Base-by-base conservation (phyloP, 2,797 vertebrate species). In the Manis javanica region DNA sequence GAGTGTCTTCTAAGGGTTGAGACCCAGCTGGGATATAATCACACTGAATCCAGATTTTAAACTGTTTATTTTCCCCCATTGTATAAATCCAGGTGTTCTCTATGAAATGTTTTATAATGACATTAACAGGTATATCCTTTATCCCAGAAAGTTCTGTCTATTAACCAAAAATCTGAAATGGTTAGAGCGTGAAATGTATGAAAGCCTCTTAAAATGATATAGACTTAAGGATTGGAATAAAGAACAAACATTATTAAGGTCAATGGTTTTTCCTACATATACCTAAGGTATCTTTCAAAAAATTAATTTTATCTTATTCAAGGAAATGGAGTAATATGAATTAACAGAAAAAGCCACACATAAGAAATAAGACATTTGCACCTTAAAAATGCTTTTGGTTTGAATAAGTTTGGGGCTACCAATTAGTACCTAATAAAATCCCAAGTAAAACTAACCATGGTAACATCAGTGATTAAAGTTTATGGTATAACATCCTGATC, bases 1-100 rank as follows among this genome's bases (percentile, higher is more conserved):
- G 42, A 96, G 0, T 96, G 64, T 69, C 16, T 98, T 98, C 97
- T 97, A 97, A 96, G 93, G 84, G 68, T 55, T 14, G 94, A 87
- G 95, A 59, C n/a, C 49, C 92, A 98, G 71, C 86, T 98, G 95
- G 91, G 77, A 75, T 13, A 19, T 59, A 68, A 87, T 96, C 59
- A 82, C 42, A 77, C 8, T 88, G 96, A 87, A 75, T 93, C 64
- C 29, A 21, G 23, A 87, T 97, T 96, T 75, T 96, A 95, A 72
- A 75, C 91, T 90, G 11, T 82, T 77, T 94, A 90, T 15, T 23
- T 96, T 91, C 2, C 26, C 0, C 7, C 53, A 77, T 72, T 57
- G 0, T 85, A 78, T 91, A 53, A 34, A 93, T 57, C 5, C 10
- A 63, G 55, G 81, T 3, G 79, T 78, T 39, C 7, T 68, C 81